Evolutionary conservation across 37 sponge, comb jelly and placozoan genomes (phyloP).

Genomic region (Eunapius fragilis): DNA sequence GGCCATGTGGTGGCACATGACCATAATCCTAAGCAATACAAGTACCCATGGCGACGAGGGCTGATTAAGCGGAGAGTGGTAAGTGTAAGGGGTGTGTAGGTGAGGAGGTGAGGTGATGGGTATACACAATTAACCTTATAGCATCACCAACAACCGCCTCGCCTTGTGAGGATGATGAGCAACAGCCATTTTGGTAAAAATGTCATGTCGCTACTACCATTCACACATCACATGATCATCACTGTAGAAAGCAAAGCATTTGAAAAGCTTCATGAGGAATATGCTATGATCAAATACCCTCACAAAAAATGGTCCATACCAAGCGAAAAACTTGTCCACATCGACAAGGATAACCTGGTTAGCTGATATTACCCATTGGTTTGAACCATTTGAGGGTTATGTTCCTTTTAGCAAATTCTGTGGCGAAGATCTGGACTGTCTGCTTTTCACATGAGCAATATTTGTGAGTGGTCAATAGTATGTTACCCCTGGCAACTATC

Average conservation of each 20-base stretch:
- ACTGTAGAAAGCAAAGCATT: not conserved
- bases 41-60: not conserved
- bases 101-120: not conserved
- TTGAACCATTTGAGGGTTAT: not conserved
- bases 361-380: not conserved
- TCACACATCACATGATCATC: not conserved
- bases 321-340: conserved; percentile 35
- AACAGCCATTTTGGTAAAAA: not conserved
- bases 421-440: not conserved
- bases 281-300: conserved; percentile 74
- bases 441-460: not conserved
- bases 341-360: conserved; percentile 67
- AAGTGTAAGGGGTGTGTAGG: not conserved
- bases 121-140: not conserved
- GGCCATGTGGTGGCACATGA: too few relatives aligned
- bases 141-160: not conserved
- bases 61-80: not conserved
- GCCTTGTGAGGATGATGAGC: not conserved
- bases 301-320: conserved; percentile 39
- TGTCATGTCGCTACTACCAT: too few relatives aligned
- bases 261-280: conserved; percentile 38
- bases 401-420: not conserved
- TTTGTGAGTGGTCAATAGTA: not conserved
- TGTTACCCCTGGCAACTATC: not conserved
- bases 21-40: not conserved